Conservation (phyloP, 2,797 vertebrate genomes). For the Gymnocypris eckloni region DNA sequence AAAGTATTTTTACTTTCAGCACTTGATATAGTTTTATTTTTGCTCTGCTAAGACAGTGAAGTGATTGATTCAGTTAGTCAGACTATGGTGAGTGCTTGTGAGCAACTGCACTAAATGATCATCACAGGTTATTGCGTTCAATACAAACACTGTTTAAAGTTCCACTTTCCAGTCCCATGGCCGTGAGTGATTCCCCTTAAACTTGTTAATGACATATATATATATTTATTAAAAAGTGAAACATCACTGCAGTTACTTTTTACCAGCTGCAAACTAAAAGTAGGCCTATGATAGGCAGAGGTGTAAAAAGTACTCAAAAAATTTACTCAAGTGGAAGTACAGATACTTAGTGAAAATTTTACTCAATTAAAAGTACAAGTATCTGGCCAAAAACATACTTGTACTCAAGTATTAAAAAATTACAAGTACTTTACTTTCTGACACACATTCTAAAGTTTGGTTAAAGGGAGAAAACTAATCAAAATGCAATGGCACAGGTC, state of each 20-base stretch:
- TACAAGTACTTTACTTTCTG: too few relatives aligned
- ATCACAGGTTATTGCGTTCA: conserved; percentile 31
- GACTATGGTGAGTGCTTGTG: conserved; percentile 18
- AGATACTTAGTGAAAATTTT: too few relatives aligned
- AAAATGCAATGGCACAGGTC: too few relatives aligned
- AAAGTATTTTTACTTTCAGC: conserved; percentile 43
- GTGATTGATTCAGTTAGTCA: conserved; percentile 22
- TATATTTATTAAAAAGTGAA: not conserved
- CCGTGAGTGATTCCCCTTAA: not conserved
- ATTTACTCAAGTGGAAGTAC: too few relatives aligned
- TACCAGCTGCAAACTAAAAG: not conserved
- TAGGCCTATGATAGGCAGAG: not conserved
- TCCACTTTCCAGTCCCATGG: not conserved
- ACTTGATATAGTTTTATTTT: not conserved
- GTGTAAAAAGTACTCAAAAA: too few relatives aligned
- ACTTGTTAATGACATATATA: not conserved
- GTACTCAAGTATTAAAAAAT: too few relatives aligned
- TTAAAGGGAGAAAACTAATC: too few relatives aligned
- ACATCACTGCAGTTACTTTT: not conserved
- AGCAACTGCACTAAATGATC: conserved; percentile 18
- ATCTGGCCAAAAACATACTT: too few relatives aligned
- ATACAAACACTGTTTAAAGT: conserved; percentile 19
- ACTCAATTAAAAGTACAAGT: too few relatives aligned
- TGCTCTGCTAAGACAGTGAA: not conserved
- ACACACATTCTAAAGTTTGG: too few relatives aligned